Conservation (phyloP, 2,888 invertebrate genomes). For the Drosophila macrothrix region DNA sequence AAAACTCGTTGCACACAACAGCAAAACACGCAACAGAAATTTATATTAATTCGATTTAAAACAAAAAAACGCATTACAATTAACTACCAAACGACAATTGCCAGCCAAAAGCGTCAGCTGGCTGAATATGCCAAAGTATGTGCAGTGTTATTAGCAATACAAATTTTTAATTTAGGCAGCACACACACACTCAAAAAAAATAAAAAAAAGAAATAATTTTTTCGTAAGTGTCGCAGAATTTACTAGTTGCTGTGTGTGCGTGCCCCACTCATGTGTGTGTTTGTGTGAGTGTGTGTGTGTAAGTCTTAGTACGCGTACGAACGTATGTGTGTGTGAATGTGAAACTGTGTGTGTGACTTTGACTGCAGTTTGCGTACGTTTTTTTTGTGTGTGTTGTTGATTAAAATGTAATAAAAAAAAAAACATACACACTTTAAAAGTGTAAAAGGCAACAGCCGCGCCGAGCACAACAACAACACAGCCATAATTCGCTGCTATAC, state of each 20-base stretch:
- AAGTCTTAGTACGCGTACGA: constrained; percentile 6
- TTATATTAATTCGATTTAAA: constrained; percentile 55
- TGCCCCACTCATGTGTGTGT: constrained; percentile 55
- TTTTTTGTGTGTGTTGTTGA: constrained; percentile 45
- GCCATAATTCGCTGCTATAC: constrained; percentile 40
- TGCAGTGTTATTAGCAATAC: constrained; percentile 55
- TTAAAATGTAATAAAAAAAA: constrained; percentile 55
- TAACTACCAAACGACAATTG: constrained; percentile 34
- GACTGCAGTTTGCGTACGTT: constrained; percentile 72
- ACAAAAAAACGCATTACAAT: constrained; percentile 44
- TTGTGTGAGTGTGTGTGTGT: constrained; percentile 15
- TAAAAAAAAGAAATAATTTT: constrained; percentile 52
- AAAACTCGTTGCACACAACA: constrained; percentile 64
- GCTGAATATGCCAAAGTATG: constrained; percentile 30
- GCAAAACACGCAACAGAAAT: constrained; percentile 63
- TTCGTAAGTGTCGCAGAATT: constrained; percentile 79
- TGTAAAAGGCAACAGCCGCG: constrained; percentile 37
- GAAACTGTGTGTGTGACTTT: constrained; percentile 62
- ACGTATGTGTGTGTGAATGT: constrained; percentile 21
- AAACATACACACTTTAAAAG: constrained; percentile 47
- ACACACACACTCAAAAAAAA: constrained; percentile 14
- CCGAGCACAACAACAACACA: constrained; percentile 35
- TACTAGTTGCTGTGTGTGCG: constrained; percentile 79
- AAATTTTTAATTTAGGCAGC: constrained; percentile 50
- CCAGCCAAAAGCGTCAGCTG: constrained; percentile 45